These are phyloP conservation scores for Crossaster papposus DNA, from an alignment of 53 echinoderm and acorn worm genomes.

Conservation along the genomic window DNA sequence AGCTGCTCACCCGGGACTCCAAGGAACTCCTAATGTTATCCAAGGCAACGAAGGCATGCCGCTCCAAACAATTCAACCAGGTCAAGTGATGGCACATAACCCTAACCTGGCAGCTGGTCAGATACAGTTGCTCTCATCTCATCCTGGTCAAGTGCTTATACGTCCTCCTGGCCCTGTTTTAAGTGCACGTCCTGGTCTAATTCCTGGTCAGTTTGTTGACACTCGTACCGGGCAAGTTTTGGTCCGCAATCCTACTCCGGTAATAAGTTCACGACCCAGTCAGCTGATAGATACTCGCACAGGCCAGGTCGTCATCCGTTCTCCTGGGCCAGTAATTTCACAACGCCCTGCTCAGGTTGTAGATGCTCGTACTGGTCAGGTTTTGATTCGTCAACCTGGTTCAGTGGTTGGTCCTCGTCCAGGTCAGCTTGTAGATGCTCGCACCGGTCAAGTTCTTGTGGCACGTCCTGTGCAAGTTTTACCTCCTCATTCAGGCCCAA, in stretches of 20 bases:
- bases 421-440: constrained; percentile 44
- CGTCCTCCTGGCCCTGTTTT: constrained; percentile 31
- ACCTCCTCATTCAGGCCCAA: constrained; percentile 40
- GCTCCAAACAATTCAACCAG: constrained; percentile 29
- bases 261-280: neutral
- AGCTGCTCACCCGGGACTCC: constrained; percentile 45
- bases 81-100: constrained; percentile 37
- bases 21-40: constrained; percentile 32
- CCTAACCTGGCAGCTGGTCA: constrained; percentile 30
- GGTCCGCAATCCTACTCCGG: constrained; percentile 28
- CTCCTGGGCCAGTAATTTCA: constrained; percentile 6
- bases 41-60: constrained; percentile 27
- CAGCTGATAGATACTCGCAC: constrained; percentile 36
- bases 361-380: constrained; percentile 40
- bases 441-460: constrained; percentile 46
- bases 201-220: constrained; percentile 40
- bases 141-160: constrained; percentile 42
- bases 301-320: constrained; percentile 36
- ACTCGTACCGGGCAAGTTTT: constrained; percentile 43
- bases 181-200: constrained; percentile 10
- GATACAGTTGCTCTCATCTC: constrained; percentile 33
- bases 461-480: constrained; percentile 28
- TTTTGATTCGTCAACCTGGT: constrained; percentile 33
- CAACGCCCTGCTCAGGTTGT: constrained; percentile 28
- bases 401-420: constrained; percentile 24